Evolutionary conservation across 1,140 invertebrate genomes (phyloP).

Genomic region (Trichonephila inaurata): DNA sequence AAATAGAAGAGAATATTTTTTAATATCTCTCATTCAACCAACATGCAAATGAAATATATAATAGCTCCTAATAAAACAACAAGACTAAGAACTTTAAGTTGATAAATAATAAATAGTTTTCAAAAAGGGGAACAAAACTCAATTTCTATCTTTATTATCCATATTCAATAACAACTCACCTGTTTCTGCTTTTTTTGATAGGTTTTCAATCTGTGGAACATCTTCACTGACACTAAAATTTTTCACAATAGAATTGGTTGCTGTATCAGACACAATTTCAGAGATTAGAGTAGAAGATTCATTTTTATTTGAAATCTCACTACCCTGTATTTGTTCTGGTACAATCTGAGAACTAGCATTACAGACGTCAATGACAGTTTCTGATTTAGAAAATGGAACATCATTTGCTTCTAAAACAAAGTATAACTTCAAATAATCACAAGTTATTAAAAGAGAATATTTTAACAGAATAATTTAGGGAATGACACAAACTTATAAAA

Average conservation of each 20-base stretch:
- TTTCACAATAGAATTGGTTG: neutral
- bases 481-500: too few relatives aligned
- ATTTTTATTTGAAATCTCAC: neutral
- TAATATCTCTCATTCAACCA: too few relatives aligned
- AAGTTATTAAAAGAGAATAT: too few relatives aligned
- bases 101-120: too few relatives aligned
- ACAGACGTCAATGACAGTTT: too few relatives aligned
- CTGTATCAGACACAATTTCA: neutral
- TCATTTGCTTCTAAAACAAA: constrained; percentile 5
- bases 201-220: neutral
- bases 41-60: too few relatives aligned
- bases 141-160: too few relatives aligned
- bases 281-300: neutral
- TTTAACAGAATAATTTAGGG: too few relatives aligned
- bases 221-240: neutral
- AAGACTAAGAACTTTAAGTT: too few relatives aligned
- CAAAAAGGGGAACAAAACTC: too few relatives aligned
- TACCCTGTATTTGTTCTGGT: neutral
- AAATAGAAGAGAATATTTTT: too few relatives aligned
- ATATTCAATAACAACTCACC: neutral
- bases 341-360: neutral
- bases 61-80: too few relatives aligned
- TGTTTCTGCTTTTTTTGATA: constrained; percentile 43
- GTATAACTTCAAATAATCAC: neutral
- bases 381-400: neutral